Percentiles rank a stretch among this genome's conserved stretches.
These are phyloP conservation scores for Girardinichthys multiradiatus DNA, from an alignment of 2,113 vertebrate genomes.

Conservation along the genomic window DNA sequence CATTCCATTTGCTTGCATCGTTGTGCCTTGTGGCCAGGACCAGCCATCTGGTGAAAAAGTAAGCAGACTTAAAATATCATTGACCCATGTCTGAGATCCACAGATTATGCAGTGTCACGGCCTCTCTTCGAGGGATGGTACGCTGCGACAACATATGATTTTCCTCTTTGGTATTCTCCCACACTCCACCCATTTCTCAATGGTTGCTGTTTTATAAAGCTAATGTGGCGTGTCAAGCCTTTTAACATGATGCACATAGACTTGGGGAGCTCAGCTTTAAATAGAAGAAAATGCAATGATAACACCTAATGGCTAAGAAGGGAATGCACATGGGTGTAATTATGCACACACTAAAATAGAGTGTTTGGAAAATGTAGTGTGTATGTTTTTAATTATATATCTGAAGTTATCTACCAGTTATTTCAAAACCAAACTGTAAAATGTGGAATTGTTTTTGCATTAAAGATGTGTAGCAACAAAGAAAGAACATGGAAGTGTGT, in stretches of 20 bases:
- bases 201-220: slow-evolving; percentile 85
- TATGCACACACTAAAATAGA: not conserved
- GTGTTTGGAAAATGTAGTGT: not conserved
- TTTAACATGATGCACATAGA: slow-evolving; percentile 89
- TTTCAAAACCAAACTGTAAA: not conserved
- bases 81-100: slow-evolving; percentile 31
- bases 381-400: slow-evolving; percentile 3
- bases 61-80: slow-evolving; percentile 31
- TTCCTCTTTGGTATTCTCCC: slow-evolving; percentile 35
- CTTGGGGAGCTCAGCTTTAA: slow-evolving; percentile 84
- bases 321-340: slow-evolving; percentile 37
- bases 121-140: slow-evolving; percentile 44
- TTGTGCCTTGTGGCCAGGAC: slow-evolving; percentile 30
- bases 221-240: slow-evolving; percentile 88
- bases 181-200: slow-evolving; percentile 36
- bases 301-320: slow-evolving; percentile 46
- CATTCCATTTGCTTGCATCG: slow-evolving; percentile 17
- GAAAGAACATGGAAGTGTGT: too few relatives aligned
- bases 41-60: slow-evolving; percentile 42
- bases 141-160: slow-evolving; percentile 57
- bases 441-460: not conserved
- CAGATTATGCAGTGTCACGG: slow-evolving; percentile 54
- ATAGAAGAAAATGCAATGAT: slow-evolving; percentile 70
- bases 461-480: not conserved
- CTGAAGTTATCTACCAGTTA: not conserved